Conservation (phyloP, 2,113 vertebrate genomes). For the Mesembrinibis cayennensis region DNA sequence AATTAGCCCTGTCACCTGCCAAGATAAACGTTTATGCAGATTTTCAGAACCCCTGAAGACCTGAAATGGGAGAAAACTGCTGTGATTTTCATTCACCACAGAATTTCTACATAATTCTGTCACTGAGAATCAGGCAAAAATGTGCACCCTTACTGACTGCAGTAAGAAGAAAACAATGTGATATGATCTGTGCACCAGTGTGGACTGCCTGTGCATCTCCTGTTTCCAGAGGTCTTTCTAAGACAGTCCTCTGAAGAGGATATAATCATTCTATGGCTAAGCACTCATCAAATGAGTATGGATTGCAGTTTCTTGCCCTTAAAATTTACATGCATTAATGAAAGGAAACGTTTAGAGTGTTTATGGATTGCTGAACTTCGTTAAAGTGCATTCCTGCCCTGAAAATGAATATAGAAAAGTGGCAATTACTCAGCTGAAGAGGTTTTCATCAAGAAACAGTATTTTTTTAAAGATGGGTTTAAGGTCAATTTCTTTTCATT, state of each 20-base stretch:
- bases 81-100: neutral
- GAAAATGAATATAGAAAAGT: neutral
- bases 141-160: too few relatives aligned
- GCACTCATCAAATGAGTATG: neutral
- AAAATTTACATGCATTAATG: neutral
- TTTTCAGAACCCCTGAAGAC: neutral
- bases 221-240: neutral
- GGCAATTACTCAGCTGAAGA: neutral
- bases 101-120: neutral
- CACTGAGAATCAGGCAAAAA: neutral
- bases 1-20: neutral
- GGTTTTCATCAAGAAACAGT: neutral
- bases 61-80: neutral
- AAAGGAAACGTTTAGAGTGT: neutral
- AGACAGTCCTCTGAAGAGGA: neutral
- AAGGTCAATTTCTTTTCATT: neutral
- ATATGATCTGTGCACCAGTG: neutral
- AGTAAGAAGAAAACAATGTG: neutral
- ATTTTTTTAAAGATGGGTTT: neutral
- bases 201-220: neutral
- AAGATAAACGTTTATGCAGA: neutral
- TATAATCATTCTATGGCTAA: neutral
- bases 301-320: neutral
- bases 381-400: neutral
- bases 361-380: neutral